phyloP scores from a whole-genome alignment of 2,113 vertebrate species.

The Prochilodus magdalenae region DNA sequence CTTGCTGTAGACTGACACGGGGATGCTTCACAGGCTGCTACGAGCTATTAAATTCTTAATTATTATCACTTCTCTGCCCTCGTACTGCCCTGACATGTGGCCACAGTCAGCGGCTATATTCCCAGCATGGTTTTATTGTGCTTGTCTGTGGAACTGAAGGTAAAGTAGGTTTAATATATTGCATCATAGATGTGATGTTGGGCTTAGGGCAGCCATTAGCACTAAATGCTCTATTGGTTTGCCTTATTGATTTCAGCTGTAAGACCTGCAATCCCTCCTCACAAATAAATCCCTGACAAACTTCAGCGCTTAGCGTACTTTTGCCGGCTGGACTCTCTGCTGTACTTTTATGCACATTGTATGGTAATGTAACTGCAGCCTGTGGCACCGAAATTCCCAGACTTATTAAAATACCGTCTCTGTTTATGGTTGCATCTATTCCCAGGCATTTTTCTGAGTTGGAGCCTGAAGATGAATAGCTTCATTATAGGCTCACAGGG shows the following conservation, averaged over 20 bases:
- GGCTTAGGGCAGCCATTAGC: background rate
- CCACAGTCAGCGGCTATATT: no score
- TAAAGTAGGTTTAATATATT: background rate
- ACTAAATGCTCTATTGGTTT: background rate
- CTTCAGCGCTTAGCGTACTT: background rate
- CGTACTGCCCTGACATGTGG: background rate
- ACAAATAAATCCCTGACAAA: constrained; percentile 8
- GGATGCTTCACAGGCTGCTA: background rate
- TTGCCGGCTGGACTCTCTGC: constrained; percentile 1
- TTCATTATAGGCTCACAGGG: constrained; percentile 21
- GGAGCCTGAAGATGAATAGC: constrained; percentile 34
- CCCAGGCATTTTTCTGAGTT: background rate
- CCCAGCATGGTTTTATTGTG: background rate
- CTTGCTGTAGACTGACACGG: background rate
- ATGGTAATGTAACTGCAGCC: constrained; percentile 29
- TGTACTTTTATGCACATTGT: background rate
- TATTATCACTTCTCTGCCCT: background rate
- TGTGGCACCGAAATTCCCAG: constrained; percentile 16
- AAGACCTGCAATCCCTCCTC: background rate
- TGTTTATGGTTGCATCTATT: constrained; percentile 26
- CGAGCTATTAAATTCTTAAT: no score
- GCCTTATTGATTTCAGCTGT: background rate
- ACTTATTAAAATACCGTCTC: constrained; percentile 36
- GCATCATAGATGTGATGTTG: background rate
- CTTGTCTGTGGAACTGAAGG: background rate